phyloP scores from a whole-genome alignment of 2,888 invertebrate species.

The Polydesmus complanatus region DNA sequence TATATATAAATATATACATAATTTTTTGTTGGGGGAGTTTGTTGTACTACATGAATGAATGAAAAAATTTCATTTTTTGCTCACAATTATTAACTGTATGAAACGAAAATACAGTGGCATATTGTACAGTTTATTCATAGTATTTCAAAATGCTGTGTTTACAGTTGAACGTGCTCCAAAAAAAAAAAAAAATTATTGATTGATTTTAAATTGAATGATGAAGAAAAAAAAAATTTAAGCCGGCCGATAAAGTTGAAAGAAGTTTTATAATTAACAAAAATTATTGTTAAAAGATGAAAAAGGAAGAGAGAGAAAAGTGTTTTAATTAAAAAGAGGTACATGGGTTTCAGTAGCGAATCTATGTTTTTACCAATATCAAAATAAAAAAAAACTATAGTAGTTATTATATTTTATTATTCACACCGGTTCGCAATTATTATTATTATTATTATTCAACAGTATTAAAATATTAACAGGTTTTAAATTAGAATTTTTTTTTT shows the following conservation, averaged over 20 bases:
- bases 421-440: neutral
- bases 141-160: neutral
- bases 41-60: too few relatives aligned
- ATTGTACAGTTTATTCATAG: neutral
- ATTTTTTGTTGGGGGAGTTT: too few relatives aligned
- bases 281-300: neutral
- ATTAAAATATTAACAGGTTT: too few relatives aligned
- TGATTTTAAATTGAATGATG: neutral
- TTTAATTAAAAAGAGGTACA: neutral
- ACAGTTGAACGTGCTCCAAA: neutral
- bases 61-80: neutral
- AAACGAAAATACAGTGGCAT: neutral
- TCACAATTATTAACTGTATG: neutral
- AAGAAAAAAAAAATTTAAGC: neutral
- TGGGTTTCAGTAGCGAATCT: neutral
- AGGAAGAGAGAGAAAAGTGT: neutral
- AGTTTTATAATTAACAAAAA: neutral
- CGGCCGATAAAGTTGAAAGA: neutral
- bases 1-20: too few relatives aligned
- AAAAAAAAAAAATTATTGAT: neutral
- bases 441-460: neutral
- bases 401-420: neutral
- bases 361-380: neutral
- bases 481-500: too few relatives aligned
- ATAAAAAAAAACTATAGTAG: neutral